Conservation (phyloP, 2,888 invertebrate species). For the Zaprionus obscuricornis region DNA sequence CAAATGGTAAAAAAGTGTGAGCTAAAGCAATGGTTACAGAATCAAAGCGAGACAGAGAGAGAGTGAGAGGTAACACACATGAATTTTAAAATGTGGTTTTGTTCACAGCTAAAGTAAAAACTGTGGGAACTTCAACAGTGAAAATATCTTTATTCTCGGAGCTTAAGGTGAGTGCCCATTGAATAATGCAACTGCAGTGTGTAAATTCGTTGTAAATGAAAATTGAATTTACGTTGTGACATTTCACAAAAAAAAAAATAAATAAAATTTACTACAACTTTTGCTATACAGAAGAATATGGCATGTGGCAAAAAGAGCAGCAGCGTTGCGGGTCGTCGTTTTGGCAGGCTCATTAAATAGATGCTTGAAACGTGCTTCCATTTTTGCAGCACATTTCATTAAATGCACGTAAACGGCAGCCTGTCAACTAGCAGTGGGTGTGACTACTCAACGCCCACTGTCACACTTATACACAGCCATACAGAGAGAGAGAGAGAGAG, state of each 20-base stretch:
- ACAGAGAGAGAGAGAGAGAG: too few species aligned
- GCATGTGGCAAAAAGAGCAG: not conserved
- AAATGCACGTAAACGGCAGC: constrained; percentile 75
- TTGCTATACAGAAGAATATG: not conserved
- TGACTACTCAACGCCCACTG: constrained; percentile 29
- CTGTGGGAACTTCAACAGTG: constrained; percentile 2
- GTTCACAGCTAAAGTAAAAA: constrained; percentile 7
- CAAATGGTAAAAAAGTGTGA: constrained; percentile 57
- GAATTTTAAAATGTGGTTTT: constrained; percentile 77
- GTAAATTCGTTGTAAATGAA: constrained; percentile 42
- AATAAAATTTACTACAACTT: constrained; percentile 52
- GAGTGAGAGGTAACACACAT: constrained; percentile 64
- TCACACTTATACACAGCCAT: not conserved
- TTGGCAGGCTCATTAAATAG: constrained; percentile 75
- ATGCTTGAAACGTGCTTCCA: constrained; percentile 75
- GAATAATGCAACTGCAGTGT: constrained; percentile 65
- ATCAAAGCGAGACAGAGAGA: too few species aligned
- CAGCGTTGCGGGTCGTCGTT: constrained; percentile 12
- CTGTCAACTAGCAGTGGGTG: constrained; percentile 70
- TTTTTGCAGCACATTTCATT: constrained; percentile 78
- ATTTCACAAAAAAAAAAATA: too few species aligned
- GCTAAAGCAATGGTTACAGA: too few species aligned
- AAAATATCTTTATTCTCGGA: constrained; percentile 9
- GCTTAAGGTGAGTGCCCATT: constrained; percentile 60
- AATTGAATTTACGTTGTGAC: constrained; percentile 73